A percentile compares a stretch with the other conserved stretches of the same genome.
Conservation (phyloP, 2,888 invertebrate species). For the Mechanitis mazaeus region DNA sequence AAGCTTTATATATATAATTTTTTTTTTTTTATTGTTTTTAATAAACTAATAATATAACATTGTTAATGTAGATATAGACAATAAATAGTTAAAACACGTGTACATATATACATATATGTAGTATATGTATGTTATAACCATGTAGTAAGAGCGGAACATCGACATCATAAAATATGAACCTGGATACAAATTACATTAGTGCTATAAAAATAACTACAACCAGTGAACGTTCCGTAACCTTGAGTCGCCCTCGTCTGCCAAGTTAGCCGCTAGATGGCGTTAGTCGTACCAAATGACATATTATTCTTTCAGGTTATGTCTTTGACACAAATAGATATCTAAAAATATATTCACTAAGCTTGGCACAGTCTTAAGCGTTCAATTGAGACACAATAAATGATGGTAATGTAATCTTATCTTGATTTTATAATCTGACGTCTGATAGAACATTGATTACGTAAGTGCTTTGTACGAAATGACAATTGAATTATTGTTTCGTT, state of each 20-base stretch:
- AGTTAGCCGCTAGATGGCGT: constrained; percentile 65
- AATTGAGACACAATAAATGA: constrained; percentile 4
- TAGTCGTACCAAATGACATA: constrained; percentile 35
- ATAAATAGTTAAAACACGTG: background rate
- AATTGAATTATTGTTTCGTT: background rate
- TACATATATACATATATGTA: background rate
- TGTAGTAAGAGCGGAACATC: constrained; percentile 29
- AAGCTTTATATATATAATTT: background rate
- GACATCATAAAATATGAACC: constrained; percentile 32
- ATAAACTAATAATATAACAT: background rate
- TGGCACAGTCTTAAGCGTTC: background rate
- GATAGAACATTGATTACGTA: background rate
- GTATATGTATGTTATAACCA: constrained; percentile 11
- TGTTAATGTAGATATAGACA: background rate
- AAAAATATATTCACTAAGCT: constrained; percentile 16
- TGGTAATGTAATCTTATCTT: constrained; percentile 2
- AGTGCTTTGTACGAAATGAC: background rate
- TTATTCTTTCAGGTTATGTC: constrained; percentile 35
- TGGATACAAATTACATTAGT: constrained; percentile 34
- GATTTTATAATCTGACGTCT: background rate
- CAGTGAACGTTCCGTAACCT: constrained; percentile 34
- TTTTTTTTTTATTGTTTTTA: too few species aligned
- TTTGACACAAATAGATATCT: constrained; percentile 16
- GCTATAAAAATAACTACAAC: constrained; percentile 34
- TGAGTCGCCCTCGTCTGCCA: constrained; percentile 40